Percentiles rank a stretch among this genome's conserved stretches.
phyloP scores from a whole-genome alignment of 92 coral and sea anemone species.

The Zoanthus gigantus region DNA sequence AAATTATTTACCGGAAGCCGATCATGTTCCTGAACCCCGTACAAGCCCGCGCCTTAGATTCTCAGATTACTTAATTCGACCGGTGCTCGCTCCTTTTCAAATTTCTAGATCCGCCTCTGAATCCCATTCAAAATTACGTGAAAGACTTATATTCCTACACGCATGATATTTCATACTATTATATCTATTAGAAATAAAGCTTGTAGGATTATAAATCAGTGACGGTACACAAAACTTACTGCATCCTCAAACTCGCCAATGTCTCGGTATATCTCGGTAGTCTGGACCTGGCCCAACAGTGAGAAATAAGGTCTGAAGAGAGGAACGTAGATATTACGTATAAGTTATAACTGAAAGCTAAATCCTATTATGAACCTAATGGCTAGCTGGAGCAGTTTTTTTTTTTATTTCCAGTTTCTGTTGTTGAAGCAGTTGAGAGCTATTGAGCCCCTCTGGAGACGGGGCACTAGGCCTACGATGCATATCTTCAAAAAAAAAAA shows the following conservation, averaged over 20 bases:
- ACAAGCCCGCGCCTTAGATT: not conserved
- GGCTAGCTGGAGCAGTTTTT: not conserved
- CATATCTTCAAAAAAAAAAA: not conserved
- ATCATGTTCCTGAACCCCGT: not conserved
- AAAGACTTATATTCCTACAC: not conserved
- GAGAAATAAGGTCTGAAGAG: conserved; percentile 68
- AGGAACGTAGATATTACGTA: not conserved
- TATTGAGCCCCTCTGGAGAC: not conserved
- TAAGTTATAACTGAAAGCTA: not conserved
- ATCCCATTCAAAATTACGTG: not conserved
- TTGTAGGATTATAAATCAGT: not conserved
- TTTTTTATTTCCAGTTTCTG: not conserved
- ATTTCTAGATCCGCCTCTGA: not conserved
- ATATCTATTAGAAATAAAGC: not conserved
- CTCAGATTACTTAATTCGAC: not conserved
- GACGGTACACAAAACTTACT: conserved; percentile 11
- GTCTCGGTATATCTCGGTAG: conserved; percentile 79
- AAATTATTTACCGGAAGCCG: not conserved
- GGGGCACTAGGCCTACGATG: not conserved
- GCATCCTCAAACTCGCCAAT: conserved; percentile 57
- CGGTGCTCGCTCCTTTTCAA: not conserved
- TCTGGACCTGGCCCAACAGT: conserved; percentile 64
- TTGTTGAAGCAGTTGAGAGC: not conserved
- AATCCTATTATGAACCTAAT: not conserved
- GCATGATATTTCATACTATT: not conserved